These are phyloP conservation scores for Peromyscus leucopus DNA, from an alignment of 2,113 vertebrate genomes.

Conservation along the genomic window DNA sequence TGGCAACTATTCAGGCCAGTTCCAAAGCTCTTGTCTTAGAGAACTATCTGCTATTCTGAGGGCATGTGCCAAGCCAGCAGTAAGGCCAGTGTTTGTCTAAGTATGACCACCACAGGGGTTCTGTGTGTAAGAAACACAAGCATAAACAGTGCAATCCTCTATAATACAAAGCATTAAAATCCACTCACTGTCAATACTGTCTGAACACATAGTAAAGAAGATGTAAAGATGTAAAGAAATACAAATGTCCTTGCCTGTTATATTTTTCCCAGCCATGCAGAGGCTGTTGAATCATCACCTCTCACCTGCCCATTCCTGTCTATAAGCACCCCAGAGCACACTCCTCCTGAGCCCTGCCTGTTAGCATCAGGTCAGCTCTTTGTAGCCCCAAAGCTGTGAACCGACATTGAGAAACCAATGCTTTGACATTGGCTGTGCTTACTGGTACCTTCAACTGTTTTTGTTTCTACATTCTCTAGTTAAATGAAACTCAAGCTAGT, in stretches of 20 bases:
- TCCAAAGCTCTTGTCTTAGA: neutral
- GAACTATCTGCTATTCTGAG: neutral
- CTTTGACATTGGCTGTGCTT: neutral
- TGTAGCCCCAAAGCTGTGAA: neutral
- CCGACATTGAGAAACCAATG: neutral
- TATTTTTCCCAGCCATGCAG: neutral
- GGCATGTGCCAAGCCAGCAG: fast-evolving
- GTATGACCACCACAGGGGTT: neutral
- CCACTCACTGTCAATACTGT: neutral
- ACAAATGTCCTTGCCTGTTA: too few relatives aligned
- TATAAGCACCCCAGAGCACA: neutral
- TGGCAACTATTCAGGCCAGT: neutral
- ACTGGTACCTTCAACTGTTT: neutral
- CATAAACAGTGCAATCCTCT: neutral
- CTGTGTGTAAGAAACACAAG: neutral
- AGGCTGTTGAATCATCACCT: fast-evolving
- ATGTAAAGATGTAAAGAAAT: neutral
- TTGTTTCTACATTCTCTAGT: neutral
- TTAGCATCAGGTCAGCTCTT: neutral
- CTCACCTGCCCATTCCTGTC: neutral
- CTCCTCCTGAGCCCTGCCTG: neutral
- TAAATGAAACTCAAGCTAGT: too few relatives aligned
- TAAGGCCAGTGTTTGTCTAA: fast-evolving
- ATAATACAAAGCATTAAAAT: neutral
- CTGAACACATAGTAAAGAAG: fast-evolving